Conservation (phyloP, 2,888 invertebrate species). For the Cosmia pyralina region DNA sequence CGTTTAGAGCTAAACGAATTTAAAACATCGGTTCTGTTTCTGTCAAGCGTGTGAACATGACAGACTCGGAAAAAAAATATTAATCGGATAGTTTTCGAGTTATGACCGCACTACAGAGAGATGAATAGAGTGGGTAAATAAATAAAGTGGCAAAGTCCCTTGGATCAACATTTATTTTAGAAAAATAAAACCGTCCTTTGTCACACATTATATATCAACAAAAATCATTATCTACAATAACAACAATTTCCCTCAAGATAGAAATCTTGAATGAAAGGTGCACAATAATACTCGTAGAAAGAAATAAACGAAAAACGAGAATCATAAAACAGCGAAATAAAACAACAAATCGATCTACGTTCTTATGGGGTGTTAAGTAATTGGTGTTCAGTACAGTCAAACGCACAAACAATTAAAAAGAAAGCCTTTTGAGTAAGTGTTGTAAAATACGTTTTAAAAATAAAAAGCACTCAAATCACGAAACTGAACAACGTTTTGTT, state of each 20-base stretch:
- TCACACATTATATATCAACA: background rate
- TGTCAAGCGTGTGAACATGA: background rate
- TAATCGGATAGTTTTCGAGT: background rate
- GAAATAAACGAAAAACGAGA: background rate
- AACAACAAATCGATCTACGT: slow-evolving; percentile 4
- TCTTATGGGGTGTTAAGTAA: slow-evolving; percentile 38
- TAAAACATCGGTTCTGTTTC: background rate
- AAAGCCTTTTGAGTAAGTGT: slow-evolving; percentile 31
- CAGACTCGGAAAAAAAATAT: background rate
- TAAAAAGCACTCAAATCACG: slow-evolving; percentile 1
- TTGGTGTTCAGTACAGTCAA: slow-evolving; percentile 19
- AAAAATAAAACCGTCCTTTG: background rate
- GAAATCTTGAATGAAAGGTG: background rate
- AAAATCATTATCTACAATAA: background rate
- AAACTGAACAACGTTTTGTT: no score
- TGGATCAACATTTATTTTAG: background rate
- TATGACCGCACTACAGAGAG: background rate
- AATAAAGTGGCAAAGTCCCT: background rate
- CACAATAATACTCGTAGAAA: background rate
- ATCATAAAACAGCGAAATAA: background rate
- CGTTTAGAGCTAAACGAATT: background rate
- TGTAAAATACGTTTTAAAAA: slow-evolving; percentile 23
- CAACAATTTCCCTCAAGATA: background rate
- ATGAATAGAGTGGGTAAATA: background rate
- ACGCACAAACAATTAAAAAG: slow-evolving; percentile 34